Conservation (phyloP, 2,113 vertebrate species). For the Zeus faber region DNA sequence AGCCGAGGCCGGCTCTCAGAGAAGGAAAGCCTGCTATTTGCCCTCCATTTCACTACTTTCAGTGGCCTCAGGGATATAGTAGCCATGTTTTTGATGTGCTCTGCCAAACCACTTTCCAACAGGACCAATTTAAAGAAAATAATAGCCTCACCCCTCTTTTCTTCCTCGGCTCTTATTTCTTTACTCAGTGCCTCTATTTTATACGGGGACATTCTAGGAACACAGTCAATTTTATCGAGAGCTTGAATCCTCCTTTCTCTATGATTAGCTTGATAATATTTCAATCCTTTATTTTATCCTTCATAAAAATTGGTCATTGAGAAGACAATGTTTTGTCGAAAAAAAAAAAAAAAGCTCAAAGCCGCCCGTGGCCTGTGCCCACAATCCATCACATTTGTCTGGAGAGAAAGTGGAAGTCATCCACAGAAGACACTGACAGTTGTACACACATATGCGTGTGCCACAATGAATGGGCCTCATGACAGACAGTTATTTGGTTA, state of each 20-base stretch:
- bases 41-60: constrained; percentile 57
- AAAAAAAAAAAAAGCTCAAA: constrained; percentile 9
- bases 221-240: too few species aligned
- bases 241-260: too few species aligned
- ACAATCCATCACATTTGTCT: constrained; percentile 1
- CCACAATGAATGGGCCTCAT: constrained; percentile 32
- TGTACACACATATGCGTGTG: constrained; percentile 19
- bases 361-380: background rate
- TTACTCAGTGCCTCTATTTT: constrained; percentile 2
- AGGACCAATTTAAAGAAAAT: constrained; percentile 30
- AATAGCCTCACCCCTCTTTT: constrained; percentile 20
- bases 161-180: constrained; percentile 21
- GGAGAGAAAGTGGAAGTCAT: background rate
- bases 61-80: constrained; percentile 45
- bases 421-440: constrained; percentile 10
- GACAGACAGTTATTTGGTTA: constrained; percentile 29
- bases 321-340: background rate
- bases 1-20: constrained; percentile 47
- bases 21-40: constrained; percentile 48
- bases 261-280: too few species aligned
- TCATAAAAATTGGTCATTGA: background rate
- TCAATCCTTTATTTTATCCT: background rate
- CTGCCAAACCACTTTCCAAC: constrained; percentile 24
- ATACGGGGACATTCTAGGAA: too few species aligned
- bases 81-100: constrained; percentile 57